These are phyloP conservation scores for Psittacula echo DNA, from an alignment of 2,797 vertebrate genomes.

Conservation along the genomic window DNA sequence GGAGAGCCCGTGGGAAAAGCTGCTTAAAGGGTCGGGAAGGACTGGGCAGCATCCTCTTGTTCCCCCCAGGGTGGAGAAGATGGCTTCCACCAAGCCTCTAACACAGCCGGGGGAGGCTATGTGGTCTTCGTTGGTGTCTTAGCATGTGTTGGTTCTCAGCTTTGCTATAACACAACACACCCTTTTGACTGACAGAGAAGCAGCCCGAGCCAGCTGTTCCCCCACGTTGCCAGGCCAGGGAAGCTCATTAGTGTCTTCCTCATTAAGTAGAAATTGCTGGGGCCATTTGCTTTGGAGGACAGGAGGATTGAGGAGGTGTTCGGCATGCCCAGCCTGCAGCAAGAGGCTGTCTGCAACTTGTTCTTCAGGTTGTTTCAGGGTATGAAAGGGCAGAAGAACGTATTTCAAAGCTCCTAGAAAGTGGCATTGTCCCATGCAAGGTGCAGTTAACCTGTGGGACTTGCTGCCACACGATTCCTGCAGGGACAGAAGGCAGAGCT, in stretches of 20 bases:
- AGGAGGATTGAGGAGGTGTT: not conserved
- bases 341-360: not conserved
- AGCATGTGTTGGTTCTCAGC: not conserved
- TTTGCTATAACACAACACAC: not conserved
- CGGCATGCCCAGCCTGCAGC: fast-evolving
- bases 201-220: not conserved
- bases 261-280: not conserved
- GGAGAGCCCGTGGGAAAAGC: not conserved
- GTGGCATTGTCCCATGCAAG: fast-evolving
- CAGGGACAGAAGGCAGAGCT: not conserved
- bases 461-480: fast-evolving
- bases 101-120: fast-evolving
- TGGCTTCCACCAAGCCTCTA: not conserved
- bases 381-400: not conserved
- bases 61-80: not conserved
- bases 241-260: not conserved
- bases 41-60: not conserved
- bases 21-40: not conserved
- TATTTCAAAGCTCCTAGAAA: not conserved
- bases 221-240: not conserved
- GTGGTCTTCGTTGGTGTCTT: not conserved
- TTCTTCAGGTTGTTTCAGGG: not conserved
- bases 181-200: not conserved
- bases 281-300: not conserved
- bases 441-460: not conserved